Percentiles rank a stretch among this genome's conserved stretches.
phyloP scores from a whole-genome alignment of 1,140 invertebrate species.

The Pantala flavescens region DNA sequence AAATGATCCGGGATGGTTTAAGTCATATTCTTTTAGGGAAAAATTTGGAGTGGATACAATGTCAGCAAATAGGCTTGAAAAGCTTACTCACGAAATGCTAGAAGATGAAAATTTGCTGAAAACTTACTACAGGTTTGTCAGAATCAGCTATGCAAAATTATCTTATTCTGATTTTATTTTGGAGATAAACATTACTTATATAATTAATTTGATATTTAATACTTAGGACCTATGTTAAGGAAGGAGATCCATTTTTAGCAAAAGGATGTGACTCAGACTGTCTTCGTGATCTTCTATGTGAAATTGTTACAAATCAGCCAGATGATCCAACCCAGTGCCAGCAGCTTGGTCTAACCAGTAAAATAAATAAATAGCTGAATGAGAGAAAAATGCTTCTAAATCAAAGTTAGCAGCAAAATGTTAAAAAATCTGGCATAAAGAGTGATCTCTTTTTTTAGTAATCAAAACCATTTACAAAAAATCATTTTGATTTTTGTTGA shows the following conservation, averaged over 20 bases:
- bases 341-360: no score
- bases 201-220: not conserved
- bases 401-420: no score
- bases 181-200: no score
- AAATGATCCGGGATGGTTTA: conserved; percentile 48
- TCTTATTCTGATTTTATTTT: no score
- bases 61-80: conserved; percentile 30
- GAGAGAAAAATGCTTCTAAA: no score
- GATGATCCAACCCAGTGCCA: conserved; percentile 32
- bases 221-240: conserved; percentile 40
- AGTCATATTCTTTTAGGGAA: conserved; percentile 55
- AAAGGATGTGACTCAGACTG: conserved; percentile 43
- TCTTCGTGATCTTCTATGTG: conserved; percentile 44
- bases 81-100: conserved; percentile 30
- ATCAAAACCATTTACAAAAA: no score
- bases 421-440: no score
- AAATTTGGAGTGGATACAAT: conserved; percentile 43
- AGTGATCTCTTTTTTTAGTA: no score
- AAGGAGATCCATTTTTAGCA: conserved; percentile 42
- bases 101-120: conserved; percentile 30
- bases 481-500: no score
- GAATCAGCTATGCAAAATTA: not conserved
- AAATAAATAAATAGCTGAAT: no score
- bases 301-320: conserved; percentile 42
- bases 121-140: conserved; percentile 32